Evolutionary conservation across 1,140 invertebrate species (phyloP).

Genomic region (Sminthurides bifidus): DNA sequence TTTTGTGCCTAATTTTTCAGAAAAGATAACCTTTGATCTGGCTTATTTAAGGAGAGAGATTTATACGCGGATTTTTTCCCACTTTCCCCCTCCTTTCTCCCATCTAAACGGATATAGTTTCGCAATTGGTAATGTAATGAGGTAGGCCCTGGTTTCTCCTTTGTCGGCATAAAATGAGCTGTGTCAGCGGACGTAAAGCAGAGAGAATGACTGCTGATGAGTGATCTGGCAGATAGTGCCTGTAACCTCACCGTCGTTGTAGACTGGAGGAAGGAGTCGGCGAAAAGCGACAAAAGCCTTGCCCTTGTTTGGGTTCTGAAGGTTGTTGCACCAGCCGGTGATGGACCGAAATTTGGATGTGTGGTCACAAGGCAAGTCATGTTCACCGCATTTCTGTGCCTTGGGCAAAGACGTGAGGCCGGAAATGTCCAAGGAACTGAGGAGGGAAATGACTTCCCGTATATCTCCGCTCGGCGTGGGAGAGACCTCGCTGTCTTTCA

Average conservation of each 20-base stretch:
- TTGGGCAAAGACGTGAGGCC: conserved; percentile 39
- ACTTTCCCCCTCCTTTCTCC: no score
- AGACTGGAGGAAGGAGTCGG: conserved; percentile 42
- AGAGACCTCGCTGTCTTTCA: conserved; percentile 39
- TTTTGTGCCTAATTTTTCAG: background rate
- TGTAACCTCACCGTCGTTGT: conserved; percentile 42
- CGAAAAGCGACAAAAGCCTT: conserved; percentile 41
- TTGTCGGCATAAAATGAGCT: background rate
- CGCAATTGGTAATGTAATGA: no score
- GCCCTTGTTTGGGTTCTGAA: conserved; percentile 42
- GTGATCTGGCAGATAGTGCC: no score
- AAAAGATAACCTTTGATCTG: background rate
- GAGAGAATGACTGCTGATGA: no score
- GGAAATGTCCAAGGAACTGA: conserved; percentile 39
- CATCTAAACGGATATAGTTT: no score
- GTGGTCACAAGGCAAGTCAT: conserved; percentile 47
- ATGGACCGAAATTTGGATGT: conserved; percentile 44
- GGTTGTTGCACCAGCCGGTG: conserved; percentile 52
- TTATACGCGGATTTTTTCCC: background rate
- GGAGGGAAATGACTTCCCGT: conserved; percentile 37
- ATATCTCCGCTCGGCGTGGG: conserved; percentile 34
- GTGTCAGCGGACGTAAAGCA: background rate
- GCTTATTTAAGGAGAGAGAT: background rate
- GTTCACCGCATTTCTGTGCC: conserved; percentile 41
- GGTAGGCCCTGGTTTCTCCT: no score